A percentile compares a stretch with the other conserved stretches of the same genome.
phyloP scores from a whole-genome alignment of 2,797 vertebrate species.

The Danio choprae region DNA sequence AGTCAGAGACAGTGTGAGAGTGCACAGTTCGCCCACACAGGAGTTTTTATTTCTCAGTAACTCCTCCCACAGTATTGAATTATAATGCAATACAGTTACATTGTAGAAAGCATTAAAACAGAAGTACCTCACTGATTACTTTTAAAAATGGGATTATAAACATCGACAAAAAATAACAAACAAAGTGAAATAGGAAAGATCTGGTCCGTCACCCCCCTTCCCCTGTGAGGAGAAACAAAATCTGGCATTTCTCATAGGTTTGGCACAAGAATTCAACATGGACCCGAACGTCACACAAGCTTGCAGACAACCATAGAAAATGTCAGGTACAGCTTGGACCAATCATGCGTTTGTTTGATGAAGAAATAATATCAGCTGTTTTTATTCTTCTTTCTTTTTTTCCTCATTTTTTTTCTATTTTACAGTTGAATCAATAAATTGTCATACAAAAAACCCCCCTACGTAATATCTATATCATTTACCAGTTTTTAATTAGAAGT shows the following conservation, averaged over 20 bases:
- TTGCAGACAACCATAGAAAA: conserved; percentile 98
- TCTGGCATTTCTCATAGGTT: conserved; percentile 91
- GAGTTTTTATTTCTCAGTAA: conserved; percentile 99
- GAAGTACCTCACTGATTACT: conserved; percentile 98
- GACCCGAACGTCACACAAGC: conserved; percentile 96
- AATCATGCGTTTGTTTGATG: conserved; percentile 97
- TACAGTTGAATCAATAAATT: conserved; percentile 94
- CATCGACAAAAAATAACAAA: conserved; percentile 86
- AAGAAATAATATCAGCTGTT: conserved; percentile 91
- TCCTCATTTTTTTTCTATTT: conserved; percentile 77
- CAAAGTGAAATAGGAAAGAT: conserved; percentile 82
- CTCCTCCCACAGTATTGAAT: conserved; percentile 98
- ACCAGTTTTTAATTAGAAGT: conserved; percentile 93
- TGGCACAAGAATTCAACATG: conserved; percentile 98
- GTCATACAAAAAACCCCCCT: conserved; percentile 86
- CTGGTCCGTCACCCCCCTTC: conserved; percentile 85
- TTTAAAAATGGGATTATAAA: conserved; percentile 98
- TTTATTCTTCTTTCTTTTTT: conserved; percentile 74
- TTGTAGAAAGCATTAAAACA: conserved; percentile 99
- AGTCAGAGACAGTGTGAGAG: conserved; percentile 37
- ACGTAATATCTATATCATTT: conserved; percentile 92
- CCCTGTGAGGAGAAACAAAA: conserved; percentile 88
- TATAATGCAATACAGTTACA: conserved; percentile 99
- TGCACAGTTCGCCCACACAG: conserved; percentile 78
- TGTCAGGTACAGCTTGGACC: conserved; percentile 94